Evolutionary conservation across 1,140 invertebrate species (phyloP), one percentile per base, ranked within the genome.

Genomic region (Pseudomyrmex gracilis): DNA sequence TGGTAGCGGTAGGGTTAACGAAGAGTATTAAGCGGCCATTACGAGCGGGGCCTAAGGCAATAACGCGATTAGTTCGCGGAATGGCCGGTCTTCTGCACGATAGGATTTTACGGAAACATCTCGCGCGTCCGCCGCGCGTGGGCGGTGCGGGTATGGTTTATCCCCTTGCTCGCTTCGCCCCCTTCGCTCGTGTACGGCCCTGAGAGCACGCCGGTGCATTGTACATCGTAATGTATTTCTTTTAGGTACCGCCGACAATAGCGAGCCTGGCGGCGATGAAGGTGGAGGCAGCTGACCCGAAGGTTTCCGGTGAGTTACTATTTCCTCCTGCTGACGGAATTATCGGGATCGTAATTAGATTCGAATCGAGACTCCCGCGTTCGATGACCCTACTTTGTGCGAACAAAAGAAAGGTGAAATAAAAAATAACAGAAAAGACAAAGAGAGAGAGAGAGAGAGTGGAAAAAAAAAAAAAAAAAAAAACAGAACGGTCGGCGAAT

Each of bases 261-360:
- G 93, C 93, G 67, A 94, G 92, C 89, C 89, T 94, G 84, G 92
- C 93, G 86, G 92, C 93, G 76, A 93, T 94, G 91, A 94, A 93
- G 88, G 93, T 93, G 88, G 93, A 94, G 77, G 90, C 91, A 90
- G 90, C 93, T 90, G 94, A 94, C 90, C 92, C 93, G 87, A 94
- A 94, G 91, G 93, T 94, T 92, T 94, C 94, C 90, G 94, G 94
- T 94, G 90, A 94, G 94, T 94, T 90, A 90, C 89, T 89, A 91
- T 92, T 92, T 92, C 91, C 90, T 92, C 89, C 85, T 91, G 85
- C 82, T 87, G 90, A 85, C 85, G 89, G 87, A 90, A 90, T 90
- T 90, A 90, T 89, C 87, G 88, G 76, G 89, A 90, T 90, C 87
- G 87, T 90, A 90, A 90, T 90, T 86, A 90, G 87, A 90, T 90